Conservation (phyloP, 2,113 vertebrate species). For the Festucalex cinctus region DNA sequence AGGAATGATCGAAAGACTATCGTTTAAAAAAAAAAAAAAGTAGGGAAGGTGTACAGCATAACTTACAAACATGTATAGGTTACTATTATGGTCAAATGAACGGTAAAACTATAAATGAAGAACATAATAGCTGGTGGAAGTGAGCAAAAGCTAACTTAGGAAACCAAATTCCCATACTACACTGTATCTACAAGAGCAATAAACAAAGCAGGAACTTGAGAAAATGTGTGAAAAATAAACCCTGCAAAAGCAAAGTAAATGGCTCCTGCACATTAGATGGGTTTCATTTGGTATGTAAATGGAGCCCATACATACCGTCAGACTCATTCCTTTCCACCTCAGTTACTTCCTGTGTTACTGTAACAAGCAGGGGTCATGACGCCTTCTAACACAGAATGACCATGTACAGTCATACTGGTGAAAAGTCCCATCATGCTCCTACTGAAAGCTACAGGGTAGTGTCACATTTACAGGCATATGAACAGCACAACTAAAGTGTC, state of each 20-base stretch:
- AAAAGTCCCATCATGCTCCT: conserved; percentile 4
- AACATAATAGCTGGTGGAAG: conserved; percentile 25
- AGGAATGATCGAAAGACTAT: neutral
- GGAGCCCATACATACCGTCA: conserved; percentile 26
- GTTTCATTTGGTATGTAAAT: conserved; percentile 1
- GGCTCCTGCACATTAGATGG: neutral
- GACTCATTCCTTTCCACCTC: conserved; percentile 58
- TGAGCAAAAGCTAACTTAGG: conserved; percentile 6
- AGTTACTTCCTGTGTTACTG: conserved; percentile 23
- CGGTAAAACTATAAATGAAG: conserved; percentile 16
- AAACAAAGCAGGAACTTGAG: conserved; percentile 25
- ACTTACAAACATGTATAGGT: conserved; percentile 14
- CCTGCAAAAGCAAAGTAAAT: conserved; percentile 14
- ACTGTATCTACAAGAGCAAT: conserved; percentile 37
- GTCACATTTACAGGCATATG: conserved; percentile 23
- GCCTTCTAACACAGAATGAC: conserved; percentile 23
- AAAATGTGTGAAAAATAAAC: conserved; percentile 9
- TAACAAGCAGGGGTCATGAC: conserved; percentile 33
- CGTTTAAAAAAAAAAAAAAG: neutral
- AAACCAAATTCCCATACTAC: conserved; percentile 14
- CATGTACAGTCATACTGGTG: conserved; percentile 31
- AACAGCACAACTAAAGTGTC: conserved; percentile 35
- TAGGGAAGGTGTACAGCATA: neutral
- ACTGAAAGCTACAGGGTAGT: conserved; percentile 18
- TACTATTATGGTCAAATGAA: neutral